Evolutionary conservation across 2,888 invertebrate genomes (phyloP).

Genomic region (Lepidocyrtinus sp.): DNA sequence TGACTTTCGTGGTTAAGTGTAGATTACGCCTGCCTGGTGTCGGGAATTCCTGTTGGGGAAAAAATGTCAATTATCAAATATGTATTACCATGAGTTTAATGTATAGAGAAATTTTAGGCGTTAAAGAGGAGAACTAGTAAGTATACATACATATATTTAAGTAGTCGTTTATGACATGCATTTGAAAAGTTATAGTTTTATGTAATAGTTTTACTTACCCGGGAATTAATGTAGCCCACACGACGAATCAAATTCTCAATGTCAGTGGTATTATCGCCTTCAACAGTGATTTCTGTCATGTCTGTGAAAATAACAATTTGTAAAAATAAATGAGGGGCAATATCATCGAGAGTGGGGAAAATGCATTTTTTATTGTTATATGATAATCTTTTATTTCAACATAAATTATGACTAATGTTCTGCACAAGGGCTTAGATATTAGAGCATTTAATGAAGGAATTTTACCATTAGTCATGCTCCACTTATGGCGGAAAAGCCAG

Average conservation of each 20-base stretch:
- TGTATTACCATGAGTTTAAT: conserved; percentile 91
- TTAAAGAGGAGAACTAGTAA: too few species aligned
- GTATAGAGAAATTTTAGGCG: conserved; percentile 75
- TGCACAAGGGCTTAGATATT: background rate
- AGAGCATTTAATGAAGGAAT: conserved; percentile 33
- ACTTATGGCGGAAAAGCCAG: too few species aligned
- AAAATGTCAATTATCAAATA: too few species aligned
- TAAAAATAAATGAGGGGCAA: background rate
- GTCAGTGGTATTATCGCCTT: conserved; percentile 91
- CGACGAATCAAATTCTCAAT: conserved; percentile 88
- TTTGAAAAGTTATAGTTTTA: background rate
- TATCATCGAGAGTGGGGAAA: background rate
- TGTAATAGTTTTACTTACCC: conserved; percentile 91
- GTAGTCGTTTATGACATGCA: background rate
- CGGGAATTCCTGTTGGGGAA: too few species aligned
- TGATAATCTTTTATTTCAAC: background rate
- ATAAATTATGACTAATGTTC: background rate
- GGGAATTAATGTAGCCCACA: conserved; percentile 88
- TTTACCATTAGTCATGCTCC: conserved; percentile 52
- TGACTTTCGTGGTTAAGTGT: conserved; percentile 84
- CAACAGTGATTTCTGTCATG: conserved; percentile 90
- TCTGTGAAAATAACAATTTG: conserved; percentile 77
- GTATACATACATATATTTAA: background rate
- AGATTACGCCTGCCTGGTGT: conserved; percentile 93
- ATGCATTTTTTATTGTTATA: conserved; percentile 23